phyloP scores from a whole-genome alignment of 2,113 vertebrate species.

The Ceratotherium simum region DNA sequence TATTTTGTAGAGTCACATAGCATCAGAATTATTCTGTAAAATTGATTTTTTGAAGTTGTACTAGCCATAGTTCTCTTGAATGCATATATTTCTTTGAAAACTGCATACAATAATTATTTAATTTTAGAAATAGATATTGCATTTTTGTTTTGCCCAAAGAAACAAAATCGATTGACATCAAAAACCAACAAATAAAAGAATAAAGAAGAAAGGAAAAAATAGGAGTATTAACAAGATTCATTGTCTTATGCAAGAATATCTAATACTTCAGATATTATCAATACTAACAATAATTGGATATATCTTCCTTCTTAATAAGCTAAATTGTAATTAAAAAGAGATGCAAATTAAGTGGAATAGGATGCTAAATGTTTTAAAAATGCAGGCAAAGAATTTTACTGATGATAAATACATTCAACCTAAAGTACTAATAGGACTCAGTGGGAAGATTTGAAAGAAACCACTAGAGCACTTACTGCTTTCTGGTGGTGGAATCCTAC shows the following conservation, averaged over 20 bases:
- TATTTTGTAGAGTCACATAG: not conserved
- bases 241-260: not conserved
- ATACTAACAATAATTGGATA: not conserved
- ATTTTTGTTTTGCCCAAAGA: not conserved
- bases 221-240: not conserved
- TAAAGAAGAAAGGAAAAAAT: not conserved
- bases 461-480: not conserved
- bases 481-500: not conserved
- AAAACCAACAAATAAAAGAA: not conserved
- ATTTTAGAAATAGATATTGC: not conserved
- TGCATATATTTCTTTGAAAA: not conserved
- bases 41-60: not conserved
- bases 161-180: not conserved
- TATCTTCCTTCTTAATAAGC: not conserved
- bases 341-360: not conserved
- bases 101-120: not conserved
- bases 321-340: not conserved
- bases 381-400: not conserved
- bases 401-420: not conserved
- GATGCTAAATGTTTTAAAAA: not conserved
- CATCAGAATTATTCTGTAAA: not conserved
- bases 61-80: not conserved
- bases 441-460: not conserved
- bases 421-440: not conserved
- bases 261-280: not conserved